Evolutionary conservation across 1,140 invertebrate genomes (phyloP), one percentile per base, ranked within the genome.

Genomic region (Microplitis mediator): DNA sequence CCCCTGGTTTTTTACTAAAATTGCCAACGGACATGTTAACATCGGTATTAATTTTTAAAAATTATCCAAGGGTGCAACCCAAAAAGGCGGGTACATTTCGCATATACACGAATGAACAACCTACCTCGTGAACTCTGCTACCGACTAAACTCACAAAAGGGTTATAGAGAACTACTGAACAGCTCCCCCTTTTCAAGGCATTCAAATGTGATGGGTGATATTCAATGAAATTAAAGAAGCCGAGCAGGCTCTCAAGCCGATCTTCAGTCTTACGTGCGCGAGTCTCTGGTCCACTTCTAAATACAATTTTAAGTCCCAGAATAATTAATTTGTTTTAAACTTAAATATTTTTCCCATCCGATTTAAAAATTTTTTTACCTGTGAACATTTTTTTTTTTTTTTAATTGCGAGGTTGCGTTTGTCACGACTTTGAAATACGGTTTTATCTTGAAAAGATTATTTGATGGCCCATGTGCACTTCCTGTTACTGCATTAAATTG

Each of bases 1-100:
- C 52, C 56, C 11, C 9, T 2, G n/a, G 2, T n/a, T n/a, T n/a
- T 54, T 54, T 54, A 54, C 16, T 54, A 23, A 23, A 23, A 23
- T 23, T 23, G 23, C 23, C 23, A 23, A 23, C 23, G 23, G 23
- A 2, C 23, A 23, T 2, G 23, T 23, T 58, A 9, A 6, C 14
- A 58, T 58, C 8, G 9, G 23, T 9, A 58, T 31, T 58, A 31
- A 58, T 45, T 45, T 45, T 11, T 2, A 9, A 45, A 45, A 11
- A 65, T 16, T 31, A 69, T 62, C 67, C 34, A 64, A 69, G 75
- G 80, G 79, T 78, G 79, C 78, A 77, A 73, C 78, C 74, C 69
- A 75, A 77, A 71, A 74, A 74, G 80, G 80, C 80, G 80, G 79
- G 75, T 67, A 80, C 78, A 69, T 71, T 72, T 64, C 34, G 39